These are phyloP conservation scores for Eupeodes latifasciatus DNA, from an alignment of 2,888 invertebrate species.

Conservation along the genomic window DNA sequence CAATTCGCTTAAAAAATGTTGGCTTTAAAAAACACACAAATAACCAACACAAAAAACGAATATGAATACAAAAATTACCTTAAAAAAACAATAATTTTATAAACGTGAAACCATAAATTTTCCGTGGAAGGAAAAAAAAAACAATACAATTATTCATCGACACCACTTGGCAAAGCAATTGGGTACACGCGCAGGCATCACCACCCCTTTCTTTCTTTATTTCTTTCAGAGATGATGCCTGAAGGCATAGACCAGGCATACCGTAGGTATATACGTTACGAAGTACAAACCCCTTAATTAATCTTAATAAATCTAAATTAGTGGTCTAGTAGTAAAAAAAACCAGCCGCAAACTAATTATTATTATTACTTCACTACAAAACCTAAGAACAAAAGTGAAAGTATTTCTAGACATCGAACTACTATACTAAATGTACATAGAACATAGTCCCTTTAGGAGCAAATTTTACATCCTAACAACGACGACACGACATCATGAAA, in stretches of 20 bases:
- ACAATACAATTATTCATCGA: constrained; percentile 25
- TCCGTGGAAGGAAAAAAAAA: constrained; percentile 19
- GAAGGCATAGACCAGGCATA: background rate
- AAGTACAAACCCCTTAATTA: constrained; percentile 65
- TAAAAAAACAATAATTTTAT: constrained; percentile 30
- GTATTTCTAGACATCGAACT: constrained; percentile 39
- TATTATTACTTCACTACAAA: constrained; percentile 48
- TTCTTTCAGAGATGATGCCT: background rate
- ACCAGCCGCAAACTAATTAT: constrained; percentile 72
- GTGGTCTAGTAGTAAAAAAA: constrained; percentile 58
- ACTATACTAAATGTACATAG: background rate
- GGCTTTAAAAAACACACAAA: background rate
- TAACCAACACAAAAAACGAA: background rate
- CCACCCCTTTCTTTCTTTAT: constrained; percentile 61
- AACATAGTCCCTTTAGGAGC: constrained; percentile 28
- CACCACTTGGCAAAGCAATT: constrained; percentile 39
- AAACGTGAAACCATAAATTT: constrained; percentile 59
- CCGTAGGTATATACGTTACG: background rate
- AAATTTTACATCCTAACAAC: constrained; percentile 17
- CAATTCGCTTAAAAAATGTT: background rate
- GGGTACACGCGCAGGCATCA: constrained; percentile 39
- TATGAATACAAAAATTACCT: background rate
- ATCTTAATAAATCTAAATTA: constrained; percentile 76
- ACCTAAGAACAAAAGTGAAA: constrained; percentile 65
- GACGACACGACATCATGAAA: constrained; percentile 41